These are phyloP conservation scores for Corvus cornix DNA, from an alignment of 2,113 vertebrate species.

Conservation along the genomic window DNA sequence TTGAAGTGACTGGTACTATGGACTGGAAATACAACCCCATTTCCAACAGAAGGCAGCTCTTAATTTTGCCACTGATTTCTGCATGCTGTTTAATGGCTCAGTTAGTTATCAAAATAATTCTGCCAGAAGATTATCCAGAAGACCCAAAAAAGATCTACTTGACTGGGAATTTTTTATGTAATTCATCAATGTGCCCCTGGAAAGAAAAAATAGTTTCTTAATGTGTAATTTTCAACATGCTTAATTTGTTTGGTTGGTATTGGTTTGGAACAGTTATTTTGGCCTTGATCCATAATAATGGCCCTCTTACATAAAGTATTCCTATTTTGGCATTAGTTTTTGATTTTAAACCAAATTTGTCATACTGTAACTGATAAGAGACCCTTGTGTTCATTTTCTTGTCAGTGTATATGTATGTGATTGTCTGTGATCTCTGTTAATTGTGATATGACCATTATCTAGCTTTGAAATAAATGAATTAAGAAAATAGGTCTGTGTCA, in stretches of 20 bases:
- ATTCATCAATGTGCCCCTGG: neutral
- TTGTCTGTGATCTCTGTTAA: neutral
- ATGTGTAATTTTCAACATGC: neutral
- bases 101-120: neutral
- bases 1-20: neutral
- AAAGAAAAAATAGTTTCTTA: neutral
- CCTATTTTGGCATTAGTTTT: neutral
- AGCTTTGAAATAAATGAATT: neutral
- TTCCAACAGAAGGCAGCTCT: neutral
- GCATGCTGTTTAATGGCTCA: neutral
- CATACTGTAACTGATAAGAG: neutral
- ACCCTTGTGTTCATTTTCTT: neutral
- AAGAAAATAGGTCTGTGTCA: neutral
- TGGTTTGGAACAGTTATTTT: neutral
- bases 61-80: neutral
- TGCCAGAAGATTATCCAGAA: neutral
- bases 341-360: neutral
- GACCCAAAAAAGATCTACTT: neutral
- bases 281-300: neutral
- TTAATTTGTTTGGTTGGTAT: neutral
- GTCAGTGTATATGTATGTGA: neutral
- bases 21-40: neutral
- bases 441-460: neutral
- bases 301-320: neutral
- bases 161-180: neutral